A percentile compares a stretch with the other conserved stretches of the same genome.
Evolutionary conservation across 1,140 invertebrate genomes (phyloP).

Genomic region (Heliconius congener): DNA sequence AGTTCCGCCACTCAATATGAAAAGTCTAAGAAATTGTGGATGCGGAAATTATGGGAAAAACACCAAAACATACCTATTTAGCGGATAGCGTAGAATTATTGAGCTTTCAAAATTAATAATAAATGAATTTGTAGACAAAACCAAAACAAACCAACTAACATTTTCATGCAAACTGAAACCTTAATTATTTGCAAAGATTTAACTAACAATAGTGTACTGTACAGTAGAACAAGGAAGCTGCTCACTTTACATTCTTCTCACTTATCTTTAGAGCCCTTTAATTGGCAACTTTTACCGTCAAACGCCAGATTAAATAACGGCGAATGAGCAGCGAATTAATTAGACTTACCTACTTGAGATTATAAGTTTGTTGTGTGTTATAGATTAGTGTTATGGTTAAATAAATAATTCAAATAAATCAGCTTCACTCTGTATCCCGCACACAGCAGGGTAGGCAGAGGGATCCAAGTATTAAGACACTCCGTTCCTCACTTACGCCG

Average conservation of each 20-base stretch:
- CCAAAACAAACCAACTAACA: background rate
- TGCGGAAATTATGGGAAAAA: too few relatives aligned
- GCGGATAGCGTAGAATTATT: too few relatives aligned
- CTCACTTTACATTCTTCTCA: constrained; percentile 34
- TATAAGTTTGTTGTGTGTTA: background rate
- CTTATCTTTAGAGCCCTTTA: constrained; percentile 37
- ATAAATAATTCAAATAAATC: background rate
- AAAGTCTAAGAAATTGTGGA: too few relatives aligned
- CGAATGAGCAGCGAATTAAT: constrained; percentile 38
- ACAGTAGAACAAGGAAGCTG: constrained; percentile 38
- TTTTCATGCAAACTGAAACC: background rate
- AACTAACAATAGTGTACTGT: constrained; percentile 27
- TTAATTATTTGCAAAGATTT: constrained; percentile 2
- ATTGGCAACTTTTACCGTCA: constrained; percentile 41
- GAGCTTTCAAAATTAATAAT: background rate
- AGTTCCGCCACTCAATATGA: too few relatives aligned
- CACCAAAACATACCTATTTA: too few relatives aligned
- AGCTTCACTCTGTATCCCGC: too few relatives aligned
- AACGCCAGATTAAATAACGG: constrained; percentile 39
- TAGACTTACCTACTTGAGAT: constrained; percentile 15
- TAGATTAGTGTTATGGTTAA: background rate
- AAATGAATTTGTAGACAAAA: background rate
- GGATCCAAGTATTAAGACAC: too few relatives aligned
- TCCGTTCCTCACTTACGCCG: too few relatives aligned
- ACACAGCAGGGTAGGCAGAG: too few relatives aligned